phyloP scores from a whole-genome alignment of 2,113 vertebrate species.

The Carollia perspicillata region DNA sequence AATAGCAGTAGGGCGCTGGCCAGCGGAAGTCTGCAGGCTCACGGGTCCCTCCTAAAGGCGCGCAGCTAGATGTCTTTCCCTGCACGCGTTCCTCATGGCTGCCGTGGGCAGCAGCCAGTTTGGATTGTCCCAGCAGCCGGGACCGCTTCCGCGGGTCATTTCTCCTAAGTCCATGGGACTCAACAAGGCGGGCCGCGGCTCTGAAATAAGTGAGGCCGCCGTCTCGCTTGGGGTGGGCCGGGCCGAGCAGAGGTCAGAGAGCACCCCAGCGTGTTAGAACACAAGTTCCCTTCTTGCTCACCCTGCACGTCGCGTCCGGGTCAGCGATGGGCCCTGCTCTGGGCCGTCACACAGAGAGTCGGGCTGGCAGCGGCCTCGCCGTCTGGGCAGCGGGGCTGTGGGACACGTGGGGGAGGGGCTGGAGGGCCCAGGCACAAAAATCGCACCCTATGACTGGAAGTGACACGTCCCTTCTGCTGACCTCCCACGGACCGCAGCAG shows the following conservation, averaged over 20 bases:
- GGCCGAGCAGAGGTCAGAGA: background rate
- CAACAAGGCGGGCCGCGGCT: background rate
- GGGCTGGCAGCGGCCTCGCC: background rate
- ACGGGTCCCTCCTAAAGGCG: background rate
- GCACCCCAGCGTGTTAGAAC: background rate
- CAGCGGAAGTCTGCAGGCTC: background rate
- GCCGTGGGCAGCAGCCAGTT: background rate
- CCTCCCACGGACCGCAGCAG: background rate
- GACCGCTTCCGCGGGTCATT: too few relatives aligned
- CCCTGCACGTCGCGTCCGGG: rapidly evolving
- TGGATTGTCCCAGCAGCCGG: too few relatives aligned
- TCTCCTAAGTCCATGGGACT: background rate
- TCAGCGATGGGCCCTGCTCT: background rate
- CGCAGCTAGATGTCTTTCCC: background rate
- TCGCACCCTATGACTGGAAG: background rate
- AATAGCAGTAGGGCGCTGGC: background rate
- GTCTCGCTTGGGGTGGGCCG: background rate
- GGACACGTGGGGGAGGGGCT: background rate
- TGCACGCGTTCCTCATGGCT: background rate
- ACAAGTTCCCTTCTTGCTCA: background rate
- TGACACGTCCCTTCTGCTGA: background rate
- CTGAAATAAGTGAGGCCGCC: background rate
- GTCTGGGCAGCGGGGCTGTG: background rate
- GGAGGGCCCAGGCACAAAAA: background rate
- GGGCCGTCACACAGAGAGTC: background rate